Evolutionary conservation across 2,113 vertebrate species (phyloP).

Genomic region (Chionomys nivalis): DNA sequence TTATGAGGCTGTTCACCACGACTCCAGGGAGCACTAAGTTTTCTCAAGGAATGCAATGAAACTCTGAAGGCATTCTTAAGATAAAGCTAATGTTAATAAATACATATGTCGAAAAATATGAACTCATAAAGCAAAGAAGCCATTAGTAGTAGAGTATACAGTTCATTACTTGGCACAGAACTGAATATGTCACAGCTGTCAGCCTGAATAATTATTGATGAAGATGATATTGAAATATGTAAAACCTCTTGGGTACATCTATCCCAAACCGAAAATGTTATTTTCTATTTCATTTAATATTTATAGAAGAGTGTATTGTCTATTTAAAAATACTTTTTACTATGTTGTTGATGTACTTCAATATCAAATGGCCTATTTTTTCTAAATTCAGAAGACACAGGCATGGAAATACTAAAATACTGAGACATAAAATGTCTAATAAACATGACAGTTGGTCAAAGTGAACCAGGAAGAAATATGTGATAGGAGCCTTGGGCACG

Average conservation of each 20-base stretch:
- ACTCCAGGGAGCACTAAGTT: neutral
- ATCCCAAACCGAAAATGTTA: neutral
- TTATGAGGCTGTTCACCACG: neutral
- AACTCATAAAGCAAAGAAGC: constrained; percentile 50
- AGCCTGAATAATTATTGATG: constrained; percentile 24
- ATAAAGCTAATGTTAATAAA: constrained; percentile 35
- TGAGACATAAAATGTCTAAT: neutral
- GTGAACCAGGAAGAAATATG: neutral
- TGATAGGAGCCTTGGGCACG: neutral
- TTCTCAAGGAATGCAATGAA: neutral
- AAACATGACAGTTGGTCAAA: neutral
- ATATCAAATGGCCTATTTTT: neutral
- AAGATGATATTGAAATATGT: neutral
- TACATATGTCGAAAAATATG: neutral
- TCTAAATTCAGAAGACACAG: neutral
- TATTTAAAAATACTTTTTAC: constrained; percentile 17
- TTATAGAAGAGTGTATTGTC: neutral
- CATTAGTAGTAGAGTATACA: neutral
- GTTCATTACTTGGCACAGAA: neutral
- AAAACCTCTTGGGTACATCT: neutral
- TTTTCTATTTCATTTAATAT: neutral
- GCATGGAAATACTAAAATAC: neutral
- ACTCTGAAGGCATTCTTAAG: constrained; percentile 30
- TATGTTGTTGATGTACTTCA: neutral
- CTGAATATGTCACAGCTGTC: neutral